A percentile compares a stretch with the other conserved stretches of the same genome.
These are phyloP conservation scores for Geotria australis DNA, from an alignment of 2,797 vertebrate species.

Conservation along the genomic window DNA sequence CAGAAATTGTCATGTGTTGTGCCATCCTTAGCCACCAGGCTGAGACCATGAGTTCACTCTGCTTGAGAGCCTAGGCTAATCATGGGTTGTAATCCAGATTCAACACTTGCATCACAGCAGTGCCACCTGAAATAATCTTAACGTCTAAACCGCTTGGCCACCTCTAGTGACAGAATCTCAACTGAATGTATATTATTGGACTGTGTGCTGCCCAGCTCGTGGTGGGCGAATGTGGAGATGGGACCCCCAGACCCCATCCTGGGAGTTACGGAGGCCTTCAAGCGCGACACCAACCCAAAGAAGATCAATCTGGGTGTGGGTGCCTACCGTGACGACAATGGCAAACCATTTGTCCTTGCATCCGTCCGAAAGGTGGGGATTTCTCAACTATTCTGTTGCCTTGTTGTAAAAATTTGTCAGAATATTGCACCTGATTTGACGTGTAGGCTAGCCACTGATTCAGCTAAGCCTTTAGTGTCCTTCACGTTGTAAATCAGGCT, in stretches of 20 bases:
- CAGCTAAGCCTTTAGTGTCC: too few relatives aligned
- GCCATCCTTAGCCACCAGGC: too few relatives aligned
- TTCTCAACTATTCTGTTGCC: not conserved
- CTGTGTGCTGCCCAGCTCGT: constrained; percentile 30
- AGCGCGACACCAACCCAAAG: constrained; percentile 57
- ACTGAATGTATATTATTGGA: not conserved
- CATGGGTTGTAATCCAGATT: too few relatives aligned
- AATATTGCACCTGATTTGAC: too few relatives aligned
- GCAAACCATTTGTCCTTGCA: constrained; percentile 64
- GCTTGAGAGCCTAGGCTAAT: too few relatives aligned
- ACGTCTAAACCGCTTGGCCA: too few relatives aligned
- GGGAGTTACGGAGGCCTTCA: constrained; percentile 80
- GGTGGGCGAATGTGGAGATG: constrained; percentile 89
- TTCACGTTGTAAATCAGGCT: not conserved
- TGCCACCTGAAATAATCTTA: too few relatives aligned
- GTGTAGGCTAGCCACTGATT: too few relatives aligned
- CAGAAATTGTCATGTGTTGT: too few relatives aligned
- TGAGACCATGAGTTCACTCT: too few relatives aligned
- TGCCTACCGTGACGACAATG: constrained; percentile 70
- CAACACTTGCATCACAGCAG: too few relatives aligned
- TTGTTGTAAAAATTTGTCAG: constrained; percentile 3
- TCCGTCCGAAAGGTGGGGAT: constrained; percentile 59
- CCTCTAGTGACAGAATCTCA: too few relatives aligned
- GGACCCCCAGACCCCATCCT: constrained; percentile 87
- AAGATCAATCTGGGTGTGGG: constrained; percentile 98